Evolutionary conservation across 2,797 vertebrate species (phyloP), one percentile per base, ranked within the genome.

Genomic region (Hydrophis major): DNA sequence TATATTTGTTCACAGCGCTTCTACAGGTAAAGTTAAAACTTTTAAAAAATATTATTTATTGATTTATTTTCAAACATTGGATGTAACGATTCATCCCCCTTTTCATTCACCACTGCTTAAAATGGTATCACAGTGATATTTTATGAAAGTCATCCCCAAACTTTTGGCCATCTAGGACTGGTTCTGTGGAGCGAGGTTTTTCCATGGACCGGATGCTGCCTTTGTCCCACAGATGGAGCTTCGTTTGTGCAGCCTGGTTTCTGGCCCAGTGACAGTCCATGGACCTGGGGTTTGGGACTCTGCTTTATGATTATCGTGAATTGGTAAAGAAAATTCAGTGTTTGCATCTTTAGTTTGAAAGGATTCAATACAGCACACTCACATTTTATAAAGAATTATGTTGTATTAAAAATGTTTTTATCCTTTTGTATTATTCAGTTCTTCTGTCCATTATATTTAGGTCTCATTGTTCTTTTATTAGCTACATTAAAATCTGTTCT

Each of bases 1-100:
- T 99, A 0, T 99, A 99, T 96, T 97, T 99, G 94, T 97, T 99
- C 94, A 98, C 99, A 86, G 99, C 99, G 63, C 96, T 99, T 92
- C 96, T 99, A 88, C 99, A 99, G 99, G 99, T 99, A 96, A 98
- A 98, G 60, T 63, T n/a, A 37, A 56, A 94, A 95, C 86, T 20
- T 66, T 93, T 91, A 28, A 25, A 20, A 63, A 66, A 93, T 94
- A 89, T 74, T 69, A 59, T 63, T 32, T 0, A 2, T 14, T 20
- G 47, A 83, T 90, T 47, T n/a, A 69, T 69, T 88, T 69, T 59
- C 83, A 88, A 92, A 92, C 87, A 8, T 66, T n/a, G 91, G 0
- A 32, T 66, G 42, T 20, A 89, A 69, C 11, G 50, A 89, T 78
- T 86, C 47, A 63, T 0, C 83, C 4, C 28, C 5, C 3, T 60